Base-by-base conservation (phyloP, 1,140 invertebrate species). In the Harpegnathos saltator region DNA sequence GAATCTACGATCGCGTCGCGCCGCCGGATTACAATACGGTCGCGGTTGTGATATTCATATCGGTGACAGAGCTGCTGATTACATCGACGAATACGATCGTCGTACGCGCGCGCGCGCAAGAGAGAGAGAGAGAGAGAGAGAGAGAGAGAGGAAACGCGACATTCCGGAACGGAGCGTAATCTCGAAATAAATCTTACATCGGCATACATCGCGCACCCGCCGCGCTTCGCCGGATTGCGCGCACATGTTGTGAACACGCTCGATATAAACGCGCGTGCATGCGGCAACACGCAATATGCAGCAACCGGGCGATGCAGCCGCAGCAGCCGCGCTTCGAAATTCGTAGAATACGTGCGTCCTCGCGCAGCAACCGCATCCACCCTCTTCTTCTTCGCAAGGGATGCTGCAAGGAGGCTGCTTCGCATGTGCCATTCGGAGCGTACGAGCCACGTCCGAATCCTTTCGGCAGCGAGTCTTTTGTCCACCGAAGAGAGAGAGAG, bases 131-230 rank as follows among this genome's bases (percentile, higher is more conserved):
- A n/a, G n/a, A n/a, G n/a, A n/a, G n/a, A n/a, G n/a, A n/a, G n/a
- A n/a, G n/a, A n/a, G n/a, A n/a, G n/a, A n/a, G n/a, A n/a, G 63
- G 38, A 12, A 29, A 83, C 61, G 59, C 58, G 48, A 65, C 83
- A 54, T 48, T 54, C 33, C 12, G 19, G 26, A 38, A 19, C 44
- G 19, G 17, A 4, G 29, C 71, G 62, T 44, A 66, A 71, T 78
- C 72, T 24, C 56, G 84, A 78, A 85, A 78, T 85, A 84, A 84
- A 85, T 78, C 65, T 56, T 61, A 62, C 44, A 83, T 84, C 71
- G 71, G 29, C 68, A 72, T 44, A 71, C 33, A 56, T n/a, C 17
- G 29, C 11, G 24, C 38, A 5, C 33, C 22, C 44, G 38, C n/a
- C 78, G 61, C 38, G 29, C 29, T 33, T 24, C 44, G 26, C 19